Evolutionary conservation across 2,113 vertebrate genomes (phyloP).

Genomic region (Catharus minimus): DNA sequence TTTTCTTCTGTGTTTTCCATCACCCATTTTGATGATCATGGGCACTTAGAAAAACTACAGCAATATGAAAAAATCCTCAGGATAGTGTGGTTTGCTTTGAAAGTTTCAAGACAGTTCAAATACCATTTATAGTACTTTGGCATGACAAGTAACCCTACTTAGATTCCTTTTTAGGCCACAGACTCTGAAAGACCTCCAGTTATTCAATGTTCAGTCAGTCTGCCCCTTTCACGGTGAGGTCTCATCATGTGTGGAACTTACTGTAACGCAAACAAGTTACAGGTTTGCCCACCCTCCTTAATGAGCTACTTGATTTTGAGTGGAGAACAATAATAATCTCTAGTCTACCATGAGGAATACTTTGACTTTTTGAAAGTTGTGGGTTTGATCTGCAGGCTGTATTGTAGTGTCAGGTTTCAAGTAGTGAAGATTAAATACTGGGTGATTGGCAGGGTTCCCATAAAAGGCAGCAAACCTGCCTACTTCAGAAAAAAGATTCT

Average conservation of each 20-base stretch:
- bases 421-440: neutral
- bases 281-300: constrained; percentile 1
- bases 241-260: neutral
- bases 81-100: neutral
- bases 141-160: neutral
- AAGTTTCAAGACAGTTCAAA: neutral
- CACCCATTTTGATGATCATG: neutral
- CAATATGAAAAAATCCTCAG: neutral
- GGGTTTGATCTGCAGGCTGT: constrained; percentile 15
- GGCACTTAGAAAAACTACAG: neutral
- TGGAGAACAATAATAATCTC: neutral
- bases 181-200: neutral
- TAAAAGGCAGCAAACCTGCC: neutral
- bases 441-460: neutral
- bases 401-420: neutral
- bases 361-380: constrained; percentile 24
- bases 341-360: neutral
- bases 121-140: neutral
- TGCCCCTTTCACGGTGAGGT: neutral
- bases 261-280: neutral
- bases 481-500: neutral
- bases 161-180: neutral
- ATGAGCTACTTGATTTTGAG: constrained; percentile 23
- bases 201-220: accelerated
- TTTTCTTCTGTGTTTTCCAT: neutral